Conservation (phyloP, 2,113 vertebrate genomes). For the Sardina pilchardus region DNA sequence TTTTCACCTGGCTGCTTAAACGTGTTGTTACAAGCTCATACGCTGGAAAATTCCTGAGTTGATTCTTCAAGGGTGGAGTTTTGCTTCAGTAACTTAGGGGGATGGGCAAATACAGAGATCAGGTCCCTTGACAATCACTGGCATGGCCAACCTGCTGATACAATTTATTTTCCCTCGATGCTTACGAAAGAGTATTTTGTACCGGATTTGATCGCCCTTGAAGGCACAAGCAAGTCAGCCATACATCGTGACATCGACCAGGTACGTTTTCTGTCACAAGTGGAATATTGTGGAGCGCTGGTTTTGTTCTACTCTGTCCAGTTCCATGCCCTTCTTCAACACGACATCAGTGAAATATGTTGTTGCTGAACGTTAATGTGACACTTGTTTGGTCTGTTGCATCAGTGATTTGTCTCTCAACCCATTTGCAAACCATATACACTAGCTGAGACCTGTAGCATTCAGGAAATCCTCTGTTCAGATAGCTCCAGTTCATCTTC, state of each 20-base stretch:
- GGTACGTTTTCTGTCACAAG: not conserved
- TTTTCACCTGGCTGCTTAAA: not conserved
- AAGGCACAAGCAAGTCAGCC: not conserved
- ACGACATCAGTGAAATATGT: no score
- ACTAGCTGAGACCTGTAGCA: not conserved
- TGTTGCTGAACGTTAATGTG: no score
- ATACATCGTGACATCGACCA: not conserved
- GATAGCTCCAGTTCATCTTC: not conserved
- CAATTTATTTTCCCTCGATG: not conserved
- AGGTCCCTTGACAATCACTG: not conserved
- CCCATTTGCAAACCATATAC: not conserved
- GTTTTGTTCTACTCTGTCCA: not conserved
- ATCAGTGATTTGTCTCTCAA: not conserved
- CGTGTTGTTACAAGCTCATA: not conserved
- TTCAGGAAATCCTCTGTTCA: not conserved
- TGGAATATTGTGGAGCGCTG: not conserved
- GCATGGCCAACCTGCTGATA: not conserved
- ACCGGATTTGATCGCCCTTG: not conserved
- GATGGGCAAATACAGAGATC: slow-evolving; percentile 60
- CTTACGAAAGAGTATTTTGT: not conserved
- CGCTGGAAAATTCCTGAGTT: slow-evolving; percentile 7
- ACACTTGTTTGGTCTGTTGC: not conserved
- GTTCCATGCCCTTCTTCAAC: not conserved
- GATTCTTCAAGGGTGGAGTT: slow-evolving; percentile 11
- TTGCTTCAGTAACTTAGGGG: not conserved